Evolutionary conservation across 2,797 vertebrate genomes (phyloP), one percentile per base, ranked within the genome.

Genomic region (Sebastes oblongus): DNA sequence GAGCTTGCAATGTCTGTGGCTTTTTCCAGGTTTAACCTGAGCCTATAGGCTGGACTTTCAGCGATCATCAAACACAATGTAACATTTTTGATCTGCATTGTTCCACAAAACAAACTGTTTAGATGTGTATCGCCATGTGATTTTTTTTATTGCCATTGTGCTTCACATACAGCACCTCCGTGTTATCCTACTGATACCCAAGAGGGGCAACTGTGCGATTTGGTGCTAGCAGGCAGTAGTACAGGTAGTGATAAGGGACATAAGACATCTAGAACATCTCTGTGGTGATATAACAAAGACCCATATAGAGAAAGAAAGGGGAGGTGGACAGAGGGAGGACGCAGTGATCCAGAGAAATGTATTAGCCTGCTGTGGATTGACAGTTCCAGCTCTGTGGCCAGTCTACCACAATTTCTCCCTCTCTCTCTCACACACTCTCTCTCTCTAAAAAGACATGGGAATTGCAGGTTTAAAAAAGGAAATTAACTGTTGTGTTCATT

Each of bases 331-430:
- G 61, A 84, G 67, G 66, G 73, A 75, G 60, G 56, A 74, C 1
- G 54, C 73, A 75, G 61, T 70, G 81, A 89, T 77, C 55, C 75
- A 75, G 62, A 84, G 80, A 89, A 88, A 89, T 81, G 69, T 81
- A 81, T 84, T 81, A 76, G 66, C 64, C 70, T 78, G 78, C 64
- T 82, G 59, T 76, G 73, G 85, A 85, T 64, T 65, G 76, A 76
- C 70, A 75, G 58, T 58, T 82, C 55, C 20, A 14, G 59, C 74
- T 54, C 60, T 62, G 75, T 64, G 34, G 2, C 69, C 58, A 39
- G 22, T 46, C 22, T 2, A 8, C 34, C 69, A 67, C 70, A 67
- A 56, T 62, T 11, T 20, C 59, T 25, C 32, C n/a, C 30, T 65
- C 56, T 70, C 58, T 54, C 25, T 22, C 32, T 14, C 60, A 10